Evolutionary conservation across 2,797 vertebrate species (phyloP).

Genomic region (Mus caroli): DNA sequence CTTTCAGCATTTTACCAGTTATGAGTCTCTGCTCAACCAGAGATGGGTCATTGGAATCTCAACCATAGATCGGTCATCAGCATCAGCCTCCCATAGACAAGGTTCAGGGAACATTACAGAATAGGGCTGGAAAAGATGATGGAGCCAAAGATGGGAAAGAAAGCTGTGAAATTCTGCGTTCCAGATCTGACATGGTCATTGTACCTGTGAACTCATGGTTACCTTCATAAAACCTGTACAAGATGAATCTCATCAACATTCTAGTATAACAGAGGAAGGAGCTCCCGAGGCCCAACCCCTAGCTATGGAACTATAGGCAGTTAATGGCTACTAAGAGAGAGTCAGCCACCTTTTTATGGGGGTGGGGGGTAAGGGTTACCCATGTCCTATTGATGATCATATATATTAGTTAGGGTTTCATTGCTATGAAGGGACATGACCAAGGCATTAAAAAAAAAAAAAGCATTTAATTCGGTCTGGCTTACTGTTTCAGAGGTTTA

Average conservation of each 20-base stretch:
- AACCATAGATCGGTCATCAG: background rate
- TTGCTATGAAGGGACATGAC: too few relatives aligned
- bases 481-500: too few relatives aligned
- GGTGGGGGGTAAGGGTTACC: background rate
- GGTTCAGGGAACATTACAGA: background rate
- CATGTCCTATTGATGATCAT: background rate
- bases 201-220: background rate
- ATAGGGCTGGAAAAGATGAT: background rate
- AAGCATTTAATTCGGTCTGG: too few relatives aligned
- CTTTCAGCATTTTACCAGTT: too few relatives aligned
- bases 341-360: background rate
- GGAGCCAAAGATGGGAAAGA: background rate
- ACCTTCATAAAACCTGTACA: background rate
- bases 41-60: background rate
- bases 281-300: background rate
- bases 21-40: background rate
- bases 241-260: background rate
- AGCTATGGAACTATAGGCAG: background rate
- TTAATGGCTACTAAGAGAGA: background rate
- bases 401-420: too few relatives aligned
- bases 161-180: background rate
- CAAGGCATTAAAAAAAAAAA: too few relatives aligned
- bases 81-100: background rate
- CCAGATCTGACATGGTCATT: background rate
- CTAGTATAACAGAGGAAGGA: background rate